Evolutionary conservation across 2,888 invertebrate genomes (phyloP), one percentile per base, ranked within the genome.

Genomic region (Rhagonycha fulva): DNA sequence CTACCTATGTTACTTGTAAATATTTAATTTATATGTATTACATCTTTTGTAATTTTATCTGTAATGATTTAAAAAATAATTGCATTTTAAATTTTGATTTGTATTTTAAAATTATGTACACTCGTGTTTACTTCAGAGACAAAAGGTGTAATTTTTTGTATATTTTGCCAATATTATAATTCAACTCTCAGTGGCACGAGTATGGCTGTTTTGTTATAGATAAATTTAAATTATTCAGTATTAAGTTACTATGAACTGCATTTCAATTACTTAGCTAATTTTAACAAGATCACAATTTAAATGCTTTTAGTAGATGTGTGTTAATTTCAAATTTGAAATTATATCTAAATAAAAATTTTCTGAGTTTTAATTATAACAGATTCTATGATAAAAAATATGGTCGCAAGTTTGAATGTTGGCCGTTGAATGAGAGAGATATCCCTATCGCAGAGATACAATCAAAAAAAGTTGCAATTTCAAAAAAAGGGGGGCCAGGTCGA

Each of bases 301-400:
- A 66, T 66, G 63, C 63, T 66, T 63, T 66, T 66, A 47, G 63
- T 66, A 66, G 63, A 66, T 66, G 63, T 66, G 63, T 66, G 63
- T 66, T 66, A 66, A 66, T 66, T 66, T 66, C 47, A 47, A 47
- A n/a, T 47, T n/a, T n/a, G 47, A 47, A 47, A 47, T 47, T 47
- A 47, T 47, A 47, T 47, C n/a, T 47, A 47, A 47, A 47, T 47
- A 47, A 47, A 47, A n/a, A 47, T 5, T 47, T 47, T 47, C n/a
- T n/a, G 47, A 47, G 47, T 47, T 47, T 47, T 2, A 47, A 47
- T 47, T 47, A n/a, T 47, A 47, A 47, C n/a, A n/a, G 47, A 47
- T 47, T n/a, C 47, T 47, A 9, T 47, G 19, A 19, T 19, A 19
- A 2, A 19, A 19, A 19, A 19, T 19, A 19, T 19, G n/a, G n/a